Conservation (phyloP, 2,797 vertebrate genomes). For the Pseudochirops corinnae region DNA sequence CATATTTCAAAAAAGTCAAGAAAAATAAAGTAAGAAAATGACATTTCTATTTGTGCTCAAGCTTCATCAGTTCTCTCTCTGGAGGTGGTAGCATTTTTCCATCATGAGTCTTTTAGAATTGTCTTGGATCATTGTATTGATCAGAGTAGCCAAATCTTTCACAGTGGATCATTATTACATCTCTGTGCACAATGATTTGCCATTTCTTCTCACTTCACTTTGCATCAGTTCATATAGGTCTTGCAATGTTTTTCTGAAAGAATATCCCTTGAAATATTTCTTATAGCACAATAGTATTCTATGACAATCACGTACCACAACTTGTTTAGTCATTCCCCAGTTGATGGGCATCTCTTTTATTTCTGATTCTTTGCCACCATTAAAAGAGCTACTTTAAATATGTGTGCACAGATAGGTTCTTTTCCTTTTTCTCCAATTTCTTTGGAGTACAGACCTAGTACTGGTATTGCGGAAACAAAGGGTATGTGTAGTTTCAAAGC, state of each 20-base stretch:
- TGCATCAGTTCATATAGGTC: neutral
- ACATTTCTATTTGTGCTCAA: neutral
- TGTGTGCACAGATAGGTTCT: neutral
- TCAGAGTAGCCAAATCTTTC: neutral
- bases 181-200: neutral
- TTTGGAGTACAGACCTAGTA: neutral
- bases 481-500: neutral
- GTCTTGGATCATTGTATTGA: neutral
- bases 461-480: neutral
- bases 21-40: neutral
- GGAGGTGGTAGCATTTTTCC: neutral
- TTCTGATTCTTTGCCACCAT: neutral
- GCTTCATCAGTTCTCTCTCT: neutral
- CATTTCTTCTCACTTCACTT: neutral
- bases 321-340: neutral
- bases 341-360: neutral
- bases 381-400: neutral
- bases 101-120: neutral
- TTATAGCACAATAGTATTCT: neutral
- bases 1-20: neutral
- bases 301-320: neutral
- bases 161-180: neutral
- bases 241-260: neutral
- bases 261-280: neutral
- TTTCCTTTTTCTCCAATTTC: neutral